These are phyloP conservation scores for Pelobates cultripes DNA, from an alignment of 2,797 vertebrate species.

Conservation along the genomic window DNA sequence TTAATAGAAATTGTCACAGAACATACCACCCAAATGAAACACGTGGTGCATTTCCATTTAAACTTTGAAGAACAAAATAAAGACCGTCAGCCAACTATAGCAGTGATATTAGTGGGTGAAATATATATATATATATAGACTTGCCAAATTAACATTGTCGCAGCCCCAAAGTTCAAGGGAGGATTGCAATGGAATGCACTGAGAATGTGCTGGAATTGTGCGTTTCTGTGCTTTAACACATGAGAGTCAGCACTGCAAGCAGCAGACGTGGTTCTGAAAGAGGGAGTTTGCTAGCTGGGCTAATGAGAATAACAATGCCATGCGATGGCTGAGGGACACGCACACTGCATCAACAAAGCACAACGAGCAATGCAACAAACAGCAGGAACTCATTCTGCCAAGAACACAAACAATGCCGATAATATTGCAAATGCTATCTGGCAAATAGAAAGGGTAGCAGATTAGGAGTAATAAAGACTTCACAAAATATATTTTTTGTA, in stretches of 20 bases:
- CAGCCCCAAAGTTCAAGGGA: too few relatives aligned
- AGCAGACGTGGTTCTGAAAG: neutral
- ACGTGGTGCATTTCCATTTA: too few relatives aligned
- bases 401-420: neutral
- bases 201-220: too few relatives aligned
- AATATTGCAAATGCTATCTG: neutral
- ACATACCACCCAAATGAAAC: too few relatives aligned
- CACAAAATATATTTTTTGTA: too few relatives aligned
- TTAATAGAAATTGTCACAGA: too few relatives aligned
- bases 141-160: too few relatives aligned
- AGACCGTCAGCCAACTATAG: too few relatives aligned
- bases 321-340: neutral
- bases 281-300: conserved; percentile 1
- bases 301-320: neutral
- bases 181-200: too few relatives aligned
- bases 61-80: too few relatives aligned
- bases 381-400: neutral
- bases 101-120: too few relatives aligned
- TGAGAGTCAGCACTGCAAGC: neutral
- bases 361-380: neutral
- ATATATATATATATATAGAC: too few relatives aligned
- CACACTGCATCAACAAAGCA: neutral
- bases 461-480: neutral
- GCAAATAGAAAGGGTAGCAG: neutral
- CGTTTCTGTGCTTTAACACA: neutral